A percentile compares a stretch with the other conserved stretches of the same genome.
phyloP scores from a whole-genome alignment of 2,888 invertebrate species.

The Tanypteryx hageni region DNA sequence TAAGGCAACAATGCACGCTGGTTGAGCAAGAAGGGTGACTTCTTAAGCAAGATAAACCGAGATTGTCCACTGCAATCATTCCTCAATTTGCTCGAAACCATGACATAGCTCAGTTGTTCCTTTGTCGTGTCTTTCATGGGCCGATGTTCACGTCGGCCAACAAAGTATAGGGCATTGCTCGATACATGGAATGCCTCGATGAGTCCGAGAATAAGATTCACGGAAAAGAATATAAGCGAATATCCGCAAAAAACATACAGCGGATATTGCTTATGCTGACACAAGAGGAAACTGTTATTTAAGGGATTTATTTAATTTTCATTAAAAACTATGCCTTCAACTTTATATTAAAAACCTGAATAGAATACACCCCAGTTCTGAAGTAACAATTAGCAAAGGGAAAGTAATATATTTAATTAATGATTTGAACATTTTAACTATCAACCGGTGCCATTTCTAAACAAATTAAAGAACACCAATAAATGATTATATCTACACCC shows the following conservation, averaged over 20 bases:
- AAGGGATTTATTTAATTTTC: too few relatives aligned
- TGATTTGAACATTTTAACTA: too few relatives aligned
- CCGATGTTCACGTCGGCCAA: neutral
- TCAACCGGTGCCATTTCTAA: too few relatives aligned
- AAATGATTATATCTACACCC: too few relatives aligned
- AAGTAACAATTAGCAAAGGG: too few relatives aligned
- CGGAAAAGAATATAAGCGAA: neutral
- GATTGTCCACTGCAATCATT: constrained; percentile 8
- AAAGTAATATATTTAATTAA: too few relatives aligned
- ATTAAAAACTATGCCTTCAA: too few relatives aligned
- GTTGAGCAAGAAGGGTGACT: constrained; percentile 17
- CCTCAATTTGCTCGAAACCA: neutral
- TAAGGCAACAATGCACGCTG: constrained; percentile 13
- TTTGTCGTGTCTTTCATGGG: neutral
- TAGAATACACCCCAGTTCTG: too few relatives aligned
- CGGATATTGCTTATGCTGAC: neutral
- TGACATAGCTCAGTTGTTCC: neutral
- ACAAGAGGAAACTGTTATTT: neutral
- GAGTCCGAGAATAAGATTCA: neutral
- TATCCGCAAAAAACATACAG: neutral
- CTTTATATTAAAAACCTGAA: too few relatives aligned
- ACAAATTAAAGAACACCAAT: too few relatives aligned
- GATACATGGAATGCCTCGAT: neutral
- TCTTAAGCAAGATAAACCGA: constrained; percentile 9
- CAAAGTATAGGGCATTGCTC: neutral